Evolutionary conservation across 2,113 vertebrate genomes (phyloP).

Genomic region (Mobula birostris): DNA sequence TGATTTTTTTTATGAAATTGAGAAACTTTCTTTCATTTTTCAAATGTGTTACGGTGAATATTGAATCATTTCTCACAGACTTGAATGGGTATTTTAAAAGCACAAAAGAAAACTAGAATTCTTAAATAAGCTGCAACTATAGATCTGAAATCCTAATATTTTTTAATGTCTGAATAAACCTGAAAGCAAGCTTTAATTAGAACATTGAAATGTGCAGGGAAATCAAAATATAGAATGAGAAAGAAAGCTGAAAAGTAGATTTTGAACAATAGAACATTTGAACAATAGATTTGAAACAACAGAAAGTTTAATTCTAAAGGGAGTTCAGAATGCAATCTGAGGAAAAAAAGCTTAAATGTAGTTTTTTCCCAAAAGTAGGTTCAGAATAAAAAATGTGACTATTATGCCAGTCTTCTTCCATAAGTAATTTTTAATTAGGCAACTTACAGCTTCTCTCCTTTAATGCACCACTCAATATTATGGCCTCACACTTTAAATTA

Average conservation of each 20-base stretch:
- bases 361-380: too few relatives aligned
- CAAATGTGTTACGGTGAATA: not conserved
- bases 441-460: not conserved
- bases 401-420: not conserved
- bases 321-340: conserved; percentile 1
- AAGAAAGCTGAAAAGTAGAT: conserved; percentile 1
- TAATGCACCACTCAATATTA: not conserved
- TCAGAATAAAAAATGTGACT: not conserved
- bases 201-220: not conserved
- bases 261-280: too few relatives aligned
- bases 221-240: not conserved
- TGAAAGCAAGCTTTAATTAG: conserved; percentile 14
- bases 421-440: not conserved
- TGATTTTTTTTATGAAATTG: too few relatives aligned
- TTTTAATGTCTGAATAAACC: not conserved
- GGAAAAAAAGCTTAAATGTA: conserved; percentile 7
- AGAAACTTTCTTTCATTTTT: not conserved
- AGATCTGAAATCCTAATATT: not conserved
- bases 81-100: not conserved
- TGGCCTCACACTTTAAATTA: not conserved
- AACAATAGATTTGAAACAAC: too few relatives aligned
- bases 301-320: not conserved
- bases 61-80: not conserved
- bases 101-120: not conserved
- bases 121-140: not conserved